Evolutionary conservation across 2,113 vertebrate genomes (phyloP).

Genomic region (Macquaria australasica): DNA sequence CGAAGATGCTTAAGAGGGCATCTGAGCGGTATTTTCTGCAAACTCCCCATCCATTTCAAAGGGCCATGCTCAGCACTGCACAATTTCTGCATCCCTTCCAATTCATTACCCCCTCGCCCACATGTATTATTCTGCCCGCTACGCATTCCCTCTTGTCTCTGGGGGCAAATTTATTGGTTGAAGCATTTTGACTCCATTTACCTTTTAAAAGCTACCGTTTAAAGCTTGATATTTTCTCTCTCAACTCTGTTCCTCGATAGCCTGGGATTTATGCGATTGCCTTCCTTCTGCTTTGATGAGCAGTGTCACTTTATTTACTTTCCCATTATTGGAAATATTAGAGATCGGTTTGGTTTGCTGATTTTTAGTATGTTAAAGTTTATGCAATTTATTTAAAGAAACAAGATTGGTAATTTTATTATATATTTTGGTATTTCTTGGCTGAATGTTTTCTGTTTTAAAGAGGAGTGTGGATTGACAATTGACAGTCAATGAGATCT

Average conservation of each 20-base stretch:
- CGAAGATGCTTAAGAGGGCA: slow-evolving; percentile 58
- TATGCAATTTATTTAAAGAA: slow-evolving; percentile 11
- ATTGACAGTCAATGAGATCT: not conserved
- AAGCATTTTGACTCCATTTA: slow-evolving; percentile 84
- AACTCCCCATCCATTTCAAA: slow-evolving; percentile 76
- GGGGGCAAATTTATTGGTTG: slow-evolving; percentile 81
- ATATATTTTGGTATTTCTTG: not conserved
- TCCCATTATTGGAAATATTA: not conserved
- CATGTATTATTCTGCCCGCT: slow-evolving; percentile 82
- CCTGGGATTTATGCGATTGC: slow-evolving; percentile 53
- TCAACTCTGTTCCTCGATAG: slow-evolving; percentile 65
- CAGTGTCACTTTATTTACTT: slow-evolving; percentile 19
- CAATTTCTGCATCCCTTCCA: slow-evolving; percentile 80
- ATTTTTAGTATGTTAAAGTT: not conserved
- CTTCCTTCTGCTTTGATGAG: slow-evolving; percentile 66
- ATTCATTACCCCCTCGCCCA: slow-evolving; percentile 83
- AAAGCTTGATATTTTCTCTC: slow-evolving; percentile 75
- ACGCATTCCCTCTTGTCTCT: slow-evolving; percentile 78
- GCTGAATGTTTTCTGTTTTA: not conserved
- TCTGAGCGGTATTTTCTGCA: slow-evolving; percentile 57
- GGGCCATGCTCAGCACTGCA: slow-evolving; percentile 65
- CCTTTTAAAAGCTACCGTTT: slow-evolving; percentile 82
- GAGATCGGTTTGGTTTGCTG: not conserved
- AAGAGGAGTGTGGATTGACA: not conserved
- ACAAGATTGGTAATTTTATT: not conserved